A percentile compares a stretch with the other conserved stretches of the same genome.
Evolutionary conservation across 64 coral and sea anemone genomes (phyloP).

Genomic region (Porites lutea): DNA sequence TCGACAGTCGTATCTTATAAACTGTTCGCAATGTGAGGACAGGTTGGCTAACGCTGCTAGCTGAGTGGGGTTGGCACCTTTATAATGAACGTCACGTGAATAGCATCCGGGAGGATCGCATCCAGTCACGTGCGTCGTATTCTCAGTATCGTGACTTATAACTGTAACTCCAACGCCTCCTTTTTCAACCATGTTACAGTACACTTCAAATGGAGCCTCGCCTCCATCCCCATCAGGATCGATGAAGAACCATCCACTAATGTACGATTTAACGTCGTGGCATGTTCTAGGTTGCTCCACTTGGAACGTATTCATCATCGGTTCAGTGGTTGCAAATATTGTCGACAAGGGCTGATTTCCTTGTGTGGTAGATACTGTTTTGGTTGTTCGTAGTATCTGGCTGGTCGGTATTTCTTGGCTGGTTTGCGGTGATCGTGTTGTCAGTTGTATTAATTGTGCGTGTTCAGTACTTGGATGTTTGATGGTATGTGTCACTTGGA

Average conservation of each 20-base stretch:
- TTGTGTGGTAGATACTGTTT: background rate
- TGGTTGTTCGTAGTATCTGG: background rate
- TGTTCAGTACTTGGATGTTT: too few relatives aligned
- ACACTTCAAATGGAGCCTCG: background rate
- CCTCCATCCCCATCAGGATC: slow-evolving; percentile 6
- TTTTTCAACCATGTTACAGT: slow-evolving; percentile 43
- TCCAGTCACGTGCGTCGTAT: background rate
- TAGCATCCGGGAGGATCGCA: background rate
- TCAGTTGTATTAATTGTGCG: background rate
- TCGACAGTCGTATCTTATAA: slow-evolving; percentile 9
- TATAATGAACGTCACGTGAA: background rate
- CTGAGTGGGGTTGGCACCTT: background rate
- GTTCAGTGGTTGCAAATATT: background rate
- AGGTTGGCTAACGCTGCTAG: background rate
- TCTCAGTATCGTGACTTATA: slow-evolving; percentile 48
- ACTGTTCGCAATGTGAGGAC: slow-evolving; percentile 10
- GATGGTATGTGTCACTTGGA: too few relatives aligned
- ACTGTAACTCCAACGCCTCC: slow-evolving; percentile 47
- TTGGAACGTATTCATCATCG: background rate
- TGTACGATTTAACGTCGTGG: too few relatives aligned
- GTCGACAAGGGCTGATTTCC: background rate
- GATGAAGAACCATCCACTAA: slow-evolving; percentile 17
- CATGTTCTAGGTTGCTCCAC: background rate
- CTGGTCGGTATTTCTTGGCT: background rate
- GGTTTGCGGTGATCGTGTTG: background rate